phyloP scores from a whole-genome alignment of 2,113 vertebrate species.

The Isichthys henryi region DNA sequence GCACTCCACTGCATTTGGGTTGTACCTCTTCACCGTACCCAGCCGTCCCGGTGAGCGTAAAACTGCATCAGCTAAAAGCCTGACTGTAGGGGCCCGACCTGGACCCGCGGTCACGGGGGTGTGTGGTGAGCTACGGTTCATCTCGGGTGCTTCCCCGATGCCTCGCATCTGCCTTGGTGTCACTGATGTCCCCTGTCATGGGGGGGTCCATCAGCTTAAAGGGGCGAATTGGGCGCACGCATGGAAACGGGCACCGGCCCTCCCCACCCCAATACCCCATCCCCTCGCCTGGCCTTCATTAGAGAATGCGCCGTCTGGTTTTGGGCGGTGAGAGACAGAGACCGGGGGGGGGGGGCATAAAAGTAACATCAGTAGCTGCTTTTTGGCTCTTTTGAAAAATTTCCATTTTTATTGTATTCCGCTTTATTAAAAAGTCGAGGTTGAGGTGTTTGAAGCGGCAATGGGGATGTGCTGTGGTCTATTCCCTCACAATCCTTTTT shows the following conservation, averaged over 20 bases:
- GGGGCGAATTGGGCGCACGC: background rate
- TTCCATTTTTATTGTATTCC: constrained; percentile 35
- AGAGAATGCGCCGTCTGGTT: background rate
- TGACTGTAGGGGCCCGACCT: background rate
- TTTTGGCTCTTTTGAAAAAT: constrained; percentile 27
- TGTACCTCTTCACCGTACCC: background rate
- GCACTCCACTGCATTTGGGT: background rate
- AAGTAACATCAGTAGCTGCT: constrained; percentile 19
- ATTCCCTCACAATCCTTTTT: constrained; percentile 63
- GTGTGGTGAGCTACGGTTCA: background rate
- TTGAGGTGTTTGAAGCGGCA: constrained; percentile 20
- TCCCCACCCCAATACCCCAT: background rate
- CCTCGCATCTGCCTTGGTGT: background rate
- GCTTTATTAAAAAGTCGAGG: constrained; percentile 41
- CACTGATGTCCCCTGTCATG: background rate
- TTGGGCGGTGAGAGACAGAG: background rate
- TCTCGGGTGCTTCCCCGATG: background rate
- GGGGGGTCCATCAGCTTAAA: background rate
- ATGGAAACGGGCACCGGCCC: background rate
- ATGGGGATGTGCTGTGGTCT: constrained; percentile 49
- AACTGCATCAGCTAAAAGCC: background rate
- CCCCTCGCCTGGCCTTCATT: background rate
- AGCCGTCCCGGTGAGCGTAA: background rate
- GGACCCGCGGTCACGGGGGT: background rate
- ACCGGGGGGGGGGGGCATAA: constrained; percentile 13